phyloP scores from a whole-genome alignment of 2,797 vertebrate genomes.

The Potorous gilbertii region DNA sequence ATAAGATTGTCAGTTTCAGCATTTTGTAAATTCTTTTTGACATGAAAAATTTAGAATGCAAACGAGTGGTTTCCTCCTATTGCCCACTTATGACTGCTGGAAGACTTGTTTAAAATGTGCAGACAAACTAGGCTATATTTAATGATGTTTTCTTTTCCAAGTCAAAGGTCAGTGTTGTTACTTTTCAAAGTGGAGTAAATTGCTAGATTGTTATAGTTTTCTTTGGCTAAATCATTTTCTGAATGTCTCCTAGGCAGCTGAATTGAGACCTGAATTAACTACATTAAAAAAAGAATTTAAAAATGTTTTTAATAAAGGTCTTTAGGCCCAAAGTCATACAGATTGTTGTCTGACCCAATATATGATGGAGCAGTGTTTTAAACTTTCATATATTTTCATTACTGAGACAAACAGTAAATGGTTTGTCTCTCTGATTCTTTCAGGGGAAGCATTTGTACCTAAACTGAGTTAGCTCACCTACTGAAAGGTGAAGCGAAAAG shows the following conservation, averaged over 20 bases:
- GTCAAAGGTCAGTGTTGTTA: slow-evolving; percentile 44
- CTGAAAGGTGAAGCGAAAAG: neutral
- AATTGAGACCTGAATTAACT: slow-evolving; percentile 1
- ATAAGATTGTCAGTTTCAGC: neutral
- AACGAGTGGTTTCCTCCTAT: slow-evolving; percentile 45
- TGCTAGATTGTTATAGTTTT: slow-evolving; percentile 31
- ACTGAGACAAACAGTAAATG: neutral
- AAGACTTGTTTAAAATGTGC: slow-evolving; percentile 34
- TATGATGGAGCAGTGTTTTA: slow-evolving; percentile 7
- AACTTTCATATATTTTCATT: slow-evolving; percentile 8
- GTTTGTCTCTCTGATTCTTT: neutral
- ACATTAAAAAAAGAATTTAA: neutral
- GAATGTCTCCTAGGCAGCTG: slow-evolving; percentile 34
- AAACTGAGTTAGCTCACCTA: neutral
- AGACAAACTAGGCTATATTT: neutral
- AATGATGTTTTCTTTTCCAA: slow-evolving; percentile 56
- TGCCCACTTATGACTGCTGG: neutral
- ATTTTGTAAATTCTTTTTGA: slow-evolving; percentile 8
- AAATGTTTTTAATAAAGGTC: slow-evolving; percentile 12
- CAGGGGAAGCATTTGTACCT: neutral
- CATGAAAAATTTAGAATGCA: slow-evolving; percentile 30
- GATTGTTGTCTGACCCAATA: slow-evolving; percentile 9
- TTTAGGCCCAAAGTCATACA: slow-evolving; percentile 3
- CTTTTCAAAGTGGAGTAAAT: slow-evolving; percentile 43
- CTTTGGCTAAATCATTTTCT: slow-evolving; percentile 49